Evolutionary conservation across 2,113 vertebrate species (phyloP), one percentile per base, ranked within the genome.

Genomic region (Ceyx margarethae): DNA sequence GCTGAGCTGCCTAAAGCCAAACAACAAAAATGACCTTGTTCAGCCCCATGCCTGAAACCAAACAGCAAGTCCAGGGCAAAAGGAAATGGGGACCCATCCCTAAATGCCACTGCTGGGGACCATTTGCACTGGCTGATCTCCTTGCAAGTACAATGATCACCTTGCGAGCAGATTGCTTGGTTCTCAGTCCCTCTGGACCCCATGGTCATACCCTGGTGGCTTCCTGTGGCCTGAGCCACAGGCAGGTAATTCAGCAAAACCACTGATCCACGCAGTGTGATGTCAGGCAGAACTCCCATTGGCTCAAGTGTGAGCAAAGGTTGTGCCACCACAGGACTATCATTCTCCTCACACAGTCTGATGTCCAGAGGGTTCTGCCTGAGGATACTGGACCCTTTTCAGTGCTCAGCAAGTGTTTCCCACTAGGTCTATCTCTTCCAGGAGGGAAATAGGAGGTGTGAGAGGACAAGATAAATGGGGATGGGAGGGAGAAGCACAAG

Each of bases 101-200:
- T 6, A 7, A 40, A 37, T 0, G 8, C 16, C 35, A 4, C 0
- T 2, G 50, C 35, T 1, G 40, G 22, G n/a, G 37, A 26, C 13
- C 3, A 2, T 9, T 25, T 12, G 10, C 1, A 2, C 26, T 18
- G 48, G 42, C 71, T 37, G n/a, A 33, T 19, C 18, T 37, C 29
- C 9, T 12, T 6, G 37, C 0, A 4, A 54, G 50, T 3, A 0
- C 0, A 0, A 22, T 26, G 35, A 15, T 71, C 10, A 3, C 23
- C 1, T 2, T n/a, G 51, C 57, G 37, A 46, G 26, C 4, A 10
- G 28, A 17, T 8, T 3, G 8, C 43, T 74, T 0, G 0, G 21
- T 42, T 58, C 72, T 60, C 31, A 10, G 5, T 16, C 4, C 54
- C 65, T 45, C 26, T 69, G 43, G 60, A 48, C 10, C 43, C 3